These are phyloP conservation scores for Lasius platythorax DNA, from an alignment of 2,888 invertebrate genomes.

Conservation along the genomic window DNA sequence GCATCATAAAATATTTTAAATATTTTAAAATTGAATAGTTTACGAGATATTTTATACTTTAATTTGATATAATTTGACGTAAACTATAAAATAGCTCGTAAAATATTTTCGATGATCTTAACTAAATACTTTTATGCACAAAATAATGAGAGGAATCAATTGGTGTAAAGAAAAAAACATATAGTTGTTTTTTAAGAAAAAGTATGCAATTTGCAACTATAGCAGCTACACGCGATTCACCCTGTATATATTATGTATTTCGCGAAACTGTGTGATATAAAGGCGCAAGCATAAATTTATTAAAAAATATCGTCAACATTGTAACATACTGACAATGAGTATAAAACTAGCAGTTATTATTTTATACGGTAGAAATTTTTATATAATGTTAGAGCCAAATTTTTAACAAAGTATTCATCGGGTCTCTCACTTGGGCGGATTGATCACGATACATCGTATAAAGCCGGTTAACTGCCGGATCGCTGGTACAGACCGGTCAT, in stretches of 20 bases:
- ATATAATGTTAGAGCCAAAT: neutral
- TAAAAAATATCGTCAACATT: neutral
- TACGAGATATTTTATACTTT: too few relatives aligned
- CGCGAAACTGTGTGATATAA: neutral
- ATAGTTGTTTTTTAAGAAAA: too few relatives aligned
- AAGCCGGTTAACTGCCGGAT: conserved; percentile 52
- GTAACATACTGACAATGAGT: neutral
- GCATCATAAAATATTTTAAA: too few relatives aligned
- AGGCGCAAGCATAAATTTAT: neutral
- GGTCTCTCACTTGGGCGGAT: conserved; percentile 41
- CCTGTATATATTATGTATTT: neutral
- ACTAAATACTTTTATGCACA: too few relatives aligned
- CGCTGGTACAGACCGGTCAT: conserved; percentile 51
- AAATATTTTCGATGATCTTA: too few relatives aligned
- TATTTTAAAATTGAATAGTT: too few relatives aligned
- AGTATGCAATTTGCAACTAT: too few relatives aligned
- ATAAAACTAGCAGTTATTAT: neutral
- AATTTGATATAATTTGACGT: too few relatives aligned
- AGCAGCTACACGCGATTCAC: too few relatives aligned
- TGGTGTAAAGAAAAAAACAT: too few relatives aligned
- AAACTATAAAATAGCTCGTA: too few relatives aligned
- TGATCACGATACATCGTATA: conserved; percentile 34
- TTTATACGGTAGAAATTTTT: neutral
- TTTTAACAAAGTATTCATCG: conserved; percentile 20
- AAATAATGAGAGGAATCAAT: too few relatives aligned